Base-by-base conservation (phyloP, 1,140 invertebrate genomes). In the Aphaenogaster ashmeadi region DNA sequence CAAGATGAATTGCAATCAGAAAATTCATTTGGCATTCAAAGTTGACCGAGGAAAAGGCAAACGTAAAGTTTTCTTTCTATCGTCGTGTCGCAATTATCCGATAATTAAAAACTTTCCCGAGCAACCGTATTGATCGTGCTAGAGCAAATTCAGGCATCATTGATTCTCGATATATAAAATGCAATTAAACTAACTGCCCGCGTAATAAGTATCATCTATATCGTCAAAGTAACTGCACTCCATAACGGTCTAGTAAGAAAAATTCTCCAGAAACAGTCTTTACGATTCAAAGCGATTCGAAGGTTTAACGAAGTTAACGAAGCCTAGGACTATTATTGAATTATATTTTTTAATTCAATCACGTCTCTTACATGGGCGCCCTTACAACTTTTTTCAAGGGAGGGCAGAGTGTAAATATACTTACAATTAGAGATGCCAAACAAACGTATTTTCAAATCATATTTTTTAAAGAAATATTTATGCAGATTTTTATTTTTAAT, bases 61-160 rank as follows among this genome's bases (percentile, higher is more conserved):
- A 79, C 36, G 52, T 21, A 79, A 66, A 74, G 69, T 60, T 60
- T 74, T 21, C 69, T 84, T 62, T 74, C 54, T n/a, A 60, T 54
- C 60, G 44, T 71, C 36, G 44, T 41, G 5, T 27, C 52, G 67
- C n/a, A 56, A 88, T 90, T 84, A 67, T 58, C 44, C 66, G 21
- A 85, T 85, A 89, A 92, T 92, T 89, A 86, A 89, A 89, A 86
- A 87, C n/a, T 87, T 87, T 84, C 15, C 44, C 62, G 21, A 50
- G 54, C 56, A 38, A 9, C 18, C 27, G 13, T 69, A 74, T 84
- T 62, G 54, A 84, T 47, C 54, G 41, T 11, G 21, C 80, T 50
- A 36, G 3, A 21, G 38, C 52, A 56, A 74, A 74, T 84, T 84
- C 67, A 84, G 36, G 69, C 69, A 38, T 84, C 69, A 60, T 75